Percentiles rank a stretch among this genome's conserved stretches.
Evolutionary conservation across 2,888 invertebrate species (phyloP).

Genomic region (Beris chalybata): DNA sequence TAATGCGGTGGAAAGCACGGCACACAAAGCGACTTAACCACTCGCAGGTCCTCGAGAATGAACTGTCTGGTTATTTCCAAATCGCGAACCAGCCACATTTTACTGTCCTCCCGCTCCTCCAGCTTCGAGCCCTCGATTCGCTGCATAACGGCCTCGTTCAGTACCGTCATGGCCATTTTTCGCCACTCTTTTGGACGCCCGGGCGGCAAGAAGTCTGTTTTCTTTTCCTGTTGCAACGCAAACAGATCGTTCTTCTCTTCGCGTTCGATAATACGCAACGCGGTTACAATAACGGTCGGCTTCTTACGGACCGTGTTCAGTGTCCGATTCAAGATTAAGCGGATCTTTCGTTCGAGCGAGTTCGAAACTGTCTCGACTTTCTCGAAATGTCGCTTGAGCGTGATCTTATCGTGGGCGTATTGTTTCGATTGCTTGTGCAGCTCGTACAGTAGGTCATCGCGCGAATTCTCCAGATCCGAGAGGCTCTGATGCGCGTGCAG

Average conservation of each 20-base stretch:
- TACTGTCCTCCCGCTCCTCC: conserved; percentile 86
- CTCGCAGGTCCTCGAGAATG: conserved; percentile 86
- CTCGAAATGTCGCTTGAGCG: conserved; percentile 93
- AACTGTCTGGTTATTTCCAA: conserved; percentile 85
- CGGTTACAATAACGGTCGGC: conserved; percentile 94
- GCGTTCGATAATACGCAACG: conserved; percentile 91
- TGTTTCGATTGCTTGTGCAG: conserved; percentile 92
- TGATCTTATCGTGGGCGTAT: conserved; percentile 84
- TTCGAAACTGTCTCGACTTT: conserved; percentile 91
- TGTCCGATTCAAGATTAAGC: conserved; percentile 84
- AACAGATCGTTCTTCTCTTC: conserved; percentile 94
- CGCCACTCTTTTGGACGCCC: conserved; percentile 93
- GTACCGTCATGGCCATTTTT: conserved; percentile 78
- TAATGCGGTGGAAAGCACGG: conserved; percentile 97
- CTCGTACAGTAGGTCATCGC: conserved; percentile 94
- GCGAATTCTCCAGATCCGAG: conserved; percentile 92
- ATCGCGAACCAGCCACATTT: conserved; percentile 94
- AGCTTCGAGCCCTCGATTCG: conserved; percentile 94
- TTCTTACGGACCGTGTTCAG: conserved; percentile 93
- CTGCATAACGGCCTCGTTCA: conserved; percentile 76
- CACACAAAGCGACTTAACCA: conserved; percentile 85
- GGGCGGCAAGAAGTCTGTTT: conserved; percentile 87
- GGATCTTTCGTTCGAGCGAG: conserved; percentile 86
- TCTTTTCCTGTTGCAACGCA: conserved; percentile 65
- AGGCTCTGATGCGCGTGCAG: conserved; percentile 92